phyloP scores from a whole-genome alignment of 2,113 vertebrate genomes.

The Rynchops niger region DNA sequence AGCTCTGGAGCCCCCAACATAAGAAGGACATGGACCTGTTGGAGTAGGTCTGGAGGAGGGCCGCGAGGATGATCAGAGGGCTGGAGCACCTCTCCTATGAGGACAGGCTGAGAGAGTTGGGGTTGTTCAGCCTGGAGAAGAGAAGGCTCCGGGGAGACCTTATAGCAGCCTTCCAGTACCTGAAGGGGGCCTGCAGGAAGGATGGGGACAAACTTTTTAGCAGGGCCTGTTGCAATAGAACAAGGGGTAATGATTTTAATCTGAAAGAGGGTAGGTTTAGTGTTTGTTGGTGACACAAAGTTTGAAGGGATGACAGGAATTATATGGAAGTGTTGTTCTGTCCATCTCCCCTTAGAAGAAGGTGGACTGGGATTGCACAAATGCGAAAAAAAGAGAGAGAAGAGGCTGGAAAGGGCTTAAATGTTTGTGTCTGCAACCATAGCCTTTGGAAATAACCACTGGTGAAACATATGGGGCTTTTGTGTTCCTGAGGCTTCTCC shows the following conservation, averaged over 20 bases:
- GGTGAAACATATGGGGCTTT: background rate
- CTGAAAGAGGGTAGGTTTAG: background rate
- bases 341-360: background rate
- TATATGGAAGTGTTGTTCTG: background rate
- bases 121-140: background rate
- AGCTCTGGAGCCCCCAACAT: background rate
- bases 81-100: background rate
- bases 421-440: background rate
- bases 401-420: background rate
- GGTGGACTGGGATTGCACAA: background rate
- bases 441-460: background rate
- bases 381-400: background rate
- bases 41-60: background rate
- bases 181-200: background rate
- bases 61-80: background rate
- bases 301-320: background rate
- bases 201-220: background rate
- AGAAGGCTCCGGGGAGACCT: background rate
- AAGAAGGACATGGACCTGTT: background rate
- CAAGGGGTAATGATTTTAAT: background rate
- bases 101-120: background rate
- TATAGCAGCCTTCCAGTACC: fast-evolving
- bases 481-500: background rate
- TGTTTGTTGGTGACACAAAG: background rate
- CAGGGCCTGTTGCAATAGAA: background rate